phyloP scores from a whole-genome alignment of 2,113 vertebrate species.

The Planiliza haematocheilus region DNA sequence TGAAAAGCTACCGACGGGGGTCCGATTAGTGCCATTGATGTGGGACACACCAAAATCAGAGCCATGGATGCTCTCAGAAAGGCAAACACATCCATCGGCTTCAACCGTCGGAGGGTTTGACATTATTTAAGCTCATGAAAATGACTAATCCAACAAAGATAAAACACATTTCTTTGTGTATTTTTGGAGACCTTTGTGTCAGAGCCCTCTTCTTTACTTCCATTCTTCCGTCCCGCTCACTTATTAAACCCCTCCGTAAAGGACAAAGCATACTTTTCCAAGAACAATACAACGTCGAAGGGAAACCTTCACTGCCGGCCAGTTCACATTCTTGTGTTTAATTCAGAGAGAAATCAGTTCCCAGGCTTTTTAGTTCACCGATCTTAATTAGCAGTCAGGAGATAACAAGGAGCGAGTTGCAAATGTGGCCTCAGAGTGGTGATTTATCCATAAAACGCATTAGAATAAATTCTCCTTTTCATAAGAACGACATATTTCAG shows the following conservation, averaged over 20 bases:
- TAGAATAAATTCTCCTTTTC: conserved; percentile 68
- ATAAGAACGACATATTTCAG: conserved; percentile 56
- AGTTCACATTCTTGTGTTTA: conserved; percentile 41
- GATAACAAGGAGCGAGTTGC: conserved; percentile 67
- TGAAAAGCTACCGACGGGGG: too few relatives aligned
- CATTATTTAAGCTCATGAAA: too few relatives aligned
- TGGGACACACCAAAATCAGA: too few relatives aligned
- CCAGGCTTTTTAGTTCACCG: conserved; percentile 52
- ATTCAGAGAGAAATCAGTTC: conserved; percentile 54
- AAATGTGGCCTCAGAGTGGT: conserved; percentile 53
- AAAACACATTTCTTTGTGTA: too few relatives aligned
- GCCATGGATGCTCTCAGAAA: too few relatives aligned
- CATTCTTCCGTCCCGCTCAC: background rate
- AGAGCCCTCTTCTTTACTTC: background rate
- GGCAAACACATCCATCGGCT: too few relatives aligned
- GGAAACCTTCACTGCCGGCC: conserved; percentile 14
- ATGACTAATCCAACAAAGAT: too few relatives aligned
- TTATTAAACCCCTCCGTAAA: background rate
- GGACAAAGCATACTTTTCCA: background rate
- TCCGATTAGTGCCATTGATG: too few relatives aligned
- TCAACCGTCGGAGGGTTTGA: too few relatives aligned
- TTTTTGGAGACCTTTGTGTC: background rate
- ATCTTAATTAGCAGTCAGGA: conserved; percentile 66
- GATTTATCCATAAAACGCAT: conserved; percentile 56
- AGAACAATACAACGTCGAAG: conserved; percentile 1